Evolutionary conservation across 1,140 invertebrate genomes (phyloP).

Genomic region (Phenacoccus solenopsis): DNA sequence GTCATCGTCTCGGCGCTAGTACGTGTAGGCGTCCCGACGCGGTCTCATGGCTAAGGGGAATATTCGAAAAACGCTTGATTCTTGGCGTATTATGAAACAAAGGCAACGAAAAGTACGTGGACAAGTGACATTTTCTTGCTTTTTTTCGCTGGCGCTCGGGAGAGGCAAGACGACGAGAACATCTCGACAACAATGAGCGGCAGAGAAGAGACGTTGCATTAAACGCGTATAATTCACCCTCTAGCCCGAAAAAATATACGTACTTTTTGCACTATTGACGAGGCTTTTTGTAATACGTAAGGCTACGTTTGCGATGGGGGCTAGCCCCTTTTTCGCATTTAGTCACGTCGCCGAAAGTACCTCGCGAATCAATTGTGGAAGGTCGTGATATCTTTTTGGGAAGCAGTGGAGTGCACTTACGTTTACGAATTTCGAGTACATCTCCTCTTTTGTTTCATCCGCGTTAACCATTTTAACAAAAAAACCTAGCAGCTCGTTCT

Average conservation of each 20-base stretch:
- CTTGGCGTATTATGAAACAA: background rate
- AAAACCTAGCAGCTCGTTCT: background rate
- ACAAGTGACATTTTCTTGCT: background rate
- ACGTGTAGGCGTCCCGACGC: background rate
- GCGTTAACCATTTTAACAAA: background rate
- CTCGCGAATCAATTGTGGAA: constrained; percentile 1
- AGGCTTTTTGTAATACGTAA: background rate
- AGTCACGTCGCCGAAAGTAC: background rate
- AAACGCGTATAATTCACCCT: background rate
- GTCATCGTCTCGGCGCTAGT: background rate
- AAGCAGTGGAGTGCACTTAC: background rate
- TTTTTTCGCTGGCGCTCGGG: no score
- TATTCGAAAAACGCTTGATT: background rate
- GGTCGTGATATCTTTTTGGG: background rate
- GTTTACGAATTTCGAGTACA: constrained; percentile 1
- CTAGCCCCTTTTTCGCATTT: background rate
- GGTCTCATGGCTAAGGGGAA: background rate
- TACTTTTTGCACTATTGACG: background rate
- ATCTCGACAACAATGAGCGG: background rate
- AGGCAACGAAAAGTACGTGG: background rate
- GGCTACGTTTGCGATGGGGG: background rate
- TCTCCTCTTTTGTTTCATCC: background rate
- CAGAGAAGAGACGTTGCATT: background rate
- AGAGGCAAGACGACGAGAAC: background rate
- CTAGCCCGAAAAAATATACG: background rate